These are phyloP conservation scores for Rhynchophorus ferrugineus DNA, from an alignment of 1,140 invertebrate species.

Conservation along the genomic window DNA sequence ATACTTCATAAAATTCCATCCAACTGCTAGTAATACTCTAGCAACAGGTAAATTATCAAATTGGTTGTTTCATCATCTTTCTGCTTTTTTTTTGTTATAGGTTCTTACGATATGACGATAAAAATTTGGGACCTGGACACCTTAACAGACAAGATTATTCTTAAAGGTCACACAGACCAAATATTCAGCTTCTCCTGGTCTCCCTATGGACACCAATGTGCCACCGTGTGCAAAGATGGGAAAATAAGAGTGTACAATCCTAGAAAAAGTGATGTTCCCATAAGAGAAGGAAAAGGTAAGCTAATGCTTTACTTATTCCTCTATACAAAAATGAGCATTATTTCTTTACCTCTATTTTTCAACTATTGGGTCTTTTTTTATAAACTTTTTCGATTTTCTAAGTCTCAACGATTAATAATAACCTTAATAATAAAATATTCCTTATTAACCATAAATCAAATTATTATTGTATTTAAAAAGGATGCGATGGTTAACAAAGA, in stretches of 20 bases:
- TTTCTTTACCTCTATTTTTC: no score
- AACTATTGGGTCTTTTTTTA: no score
- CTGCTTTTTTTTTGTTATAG: conserved; percentile 12
- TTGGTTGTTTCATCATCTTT: neutral
- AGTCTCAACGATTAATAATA: no score
- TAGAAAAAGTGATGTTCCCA: conserved; percentile 54
- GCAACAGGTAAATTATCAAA: conserved; percentile 50
- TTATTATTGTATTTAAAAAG: no score
- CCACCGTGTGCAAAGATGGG: conserved; percentile 85
- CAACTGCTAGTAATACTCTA: conserved; percentile 75
- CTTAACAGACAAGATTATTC: conserved; percentile 46
- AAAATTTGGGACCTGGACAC: conserved; percentile 70
- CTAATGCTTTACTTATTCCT: neutral
- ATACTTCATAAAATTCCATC: conserved; percentile 85
- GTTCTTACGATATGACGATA: conserved; percentile 84
- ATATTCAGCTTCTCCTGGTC: conserved; percentile 90
- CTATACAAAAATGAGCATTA: no score
- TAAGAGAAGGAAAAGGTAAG: conserved; percentile 63
- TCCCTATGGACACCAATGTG: conserved; percentile 73
- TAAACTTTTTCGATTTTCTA: no score
- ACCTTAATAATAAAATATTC: no score
- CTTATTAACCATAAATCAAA: no score
- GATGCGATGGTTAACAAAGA: no score
- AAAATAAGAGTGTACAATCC: conserved; percentile 76
- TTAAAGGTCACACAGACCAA: conserved; percentile 58